Percentiles rank a stretch among this genome's conserved stretches.
These are phyloP conservation scores for Ophion slaviceki DNA, from an alignment of 2,888 invertebrate species.

Conservation along the genomic window DNA sequence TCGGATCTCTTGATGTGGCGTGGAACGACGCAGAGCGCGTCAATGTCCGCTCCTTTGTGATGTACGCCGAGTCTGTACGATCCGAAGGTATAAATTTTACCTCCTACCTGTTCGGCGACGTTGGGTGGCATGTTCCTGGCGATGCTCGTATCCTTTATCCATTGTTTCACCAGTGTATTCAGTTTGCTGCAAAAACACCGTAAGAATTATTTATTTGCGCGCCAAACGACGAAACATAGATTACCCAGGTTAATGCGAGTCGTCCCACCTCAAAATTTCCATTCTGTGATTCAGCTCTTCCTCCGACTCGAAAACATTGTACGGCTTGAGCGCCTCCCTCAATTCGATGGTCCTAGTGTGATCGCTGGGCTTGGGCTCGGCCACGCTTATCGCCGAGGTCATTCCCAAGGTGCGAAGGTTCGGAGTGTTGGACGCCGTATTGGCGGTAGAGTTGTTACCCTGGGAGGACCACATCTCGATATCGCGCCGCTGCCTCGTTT, in stretches of 20 bases:
- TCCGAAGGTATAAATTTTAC: conserved; percentile 99
- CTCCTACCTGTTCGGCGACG: conserved; percentile 96
- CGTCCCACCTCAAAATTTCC: conserved; percentile 88
- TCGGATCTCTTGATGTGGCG: conserved; percentile 96
- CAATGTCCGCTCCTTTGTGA: conserved; percentile 99
- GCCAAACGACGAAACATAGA: not conserved
- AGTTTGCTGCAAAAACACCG: conserved; percentile 87
- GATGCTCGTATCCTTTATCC: conserved; percentile 96
- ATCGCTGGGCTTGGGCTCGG: conserved; percentile 92
- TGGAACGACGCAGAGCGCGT: conserved; percentile 98
- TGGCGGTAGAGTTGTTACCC: conserved; percentile 76
- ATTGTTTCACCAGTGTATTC: conserved; percentile 95
- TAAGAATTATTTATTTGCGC: not conserved
- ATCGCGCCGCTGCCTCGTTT: conserved; percentile 13
- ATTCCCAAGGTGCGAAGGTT: conserved; percentile 91
- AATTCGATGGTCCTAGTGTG: conserved; percentile 90
- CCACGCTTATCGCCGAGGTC: conserved; percentile 97
- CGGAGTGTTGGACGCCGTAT: conserved; percentile 85
- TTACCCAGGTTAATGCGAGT: not conserved
- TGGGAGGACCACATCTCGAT: conserved; percentile 79
- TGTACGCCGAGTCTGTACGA: conserved; percentile 98
- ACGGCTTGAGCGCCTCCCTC: conserved; percentile 91
- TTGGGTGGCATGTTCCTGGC: conserved; percentile 96
- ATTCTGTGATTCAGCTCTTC: conserved; percentile 95
- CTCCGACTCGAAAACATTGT: conserved; percentile 95